These are phyloP conservation scores for Monochamus alternatus DNA, from an alignment of 2,888 invertebrate genomes.

Conservation along the genomic window DNA sequence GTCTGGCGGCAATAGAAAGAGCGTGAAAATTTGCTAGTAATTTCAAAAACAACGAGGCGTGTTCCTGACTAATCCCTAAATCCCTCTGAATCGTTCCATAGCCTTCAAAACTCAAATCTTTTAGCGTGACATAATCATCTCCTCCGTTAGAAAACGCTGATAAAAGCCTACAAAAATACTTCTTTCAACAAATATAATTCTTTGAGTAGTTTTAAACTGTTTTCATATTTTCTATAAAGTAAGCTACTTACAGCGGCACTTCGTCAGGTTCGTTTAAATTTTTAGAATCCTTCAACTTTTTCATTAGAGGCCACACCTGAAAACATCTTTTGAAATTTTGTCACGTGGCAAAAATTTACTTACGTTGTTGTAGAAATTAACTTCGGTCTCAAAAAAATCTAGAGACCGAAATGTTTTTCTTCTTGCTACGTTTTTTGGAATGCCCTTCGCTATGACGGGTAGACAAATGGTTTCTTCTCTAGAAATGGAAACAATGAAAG, in stretches of 20 bases:
- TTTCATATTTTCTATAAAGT: background rate
- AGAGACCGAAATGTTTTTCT: conserved; percentile 77
- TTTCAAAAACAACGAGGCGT: conserved; percentile 65
- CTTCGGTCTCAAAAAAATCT: conserved; percentile 83
- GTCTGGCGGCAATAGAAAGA: conserved; percentile 70
- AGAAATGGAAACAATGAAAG: conserved; percentile 17
- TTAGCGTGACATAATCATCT: conserved; percentile 69
- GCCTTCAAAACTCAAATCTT: conserved; percentile 67
- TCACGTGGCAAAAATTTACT: conserved; percentile 7
- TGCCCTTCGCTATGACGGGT: conserved; percentile 78
- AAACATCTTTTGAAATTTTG: conserved; percentile 22
- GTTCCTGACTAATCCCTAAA: conserved; percentile 61
- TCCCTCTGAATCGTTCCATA: conserved; percentile 64
- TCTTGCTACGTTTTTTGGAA: conserved; percentile 77
- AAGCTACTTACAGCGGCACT: conserved; percentile 59
- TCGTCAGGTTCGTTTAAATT: conserved; percentile 51
- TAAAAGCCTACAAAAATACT: conserved; percentile 60
- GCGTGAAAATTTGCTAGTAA: conserved; percentile 71
- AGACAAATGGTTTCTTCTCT: conserved; percentile 59
- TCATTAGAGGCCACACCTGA: conserved; percentile 70
- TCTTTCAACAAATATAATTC: background rate
- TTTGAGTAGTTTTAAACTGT: background rate
- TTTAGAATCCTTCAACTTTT: conserved; percentile 67
- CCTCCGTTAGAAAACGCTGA: conserved; percentile 66
- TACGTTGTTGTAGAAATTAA: conserved; percentile 76